A percentile compares a stretch with the other conserved stretches of the same genome.
phyloP scores from a whole-genome alignment of 2,113 vertebrate genomes.

The Sceloporus tristichus region DNA sequence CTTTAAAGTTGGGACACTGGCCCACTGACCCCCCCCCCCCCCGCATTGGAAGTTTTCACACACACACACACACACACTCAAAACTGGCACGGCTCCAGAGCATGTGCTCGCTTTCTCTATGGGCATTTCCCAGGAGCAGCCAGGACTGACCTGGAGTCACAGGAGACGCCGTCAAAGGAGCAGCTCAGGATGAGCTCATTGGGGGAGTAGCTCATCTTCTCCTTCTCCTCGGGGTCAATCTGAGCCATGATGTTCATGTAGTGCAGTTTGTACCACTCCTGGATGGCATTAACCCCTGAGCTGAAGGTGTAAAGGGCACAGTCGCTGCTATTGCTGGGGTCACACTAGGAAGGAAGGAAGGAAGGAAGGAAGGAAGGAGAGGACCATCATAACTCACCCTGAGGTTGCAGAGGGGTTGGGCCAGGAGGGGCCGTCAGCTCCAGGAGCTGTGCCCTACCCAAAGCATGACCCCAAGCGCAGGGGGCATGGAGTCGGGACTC shows the following conservation, averaged over 20 bases:
- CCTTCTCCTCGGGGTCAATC: constrained; percentile 80
- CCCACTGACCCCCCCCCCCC: too few species aligned
- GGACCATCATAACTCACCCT: not conserved
- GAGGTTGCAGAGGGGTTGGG: too few species aligned
- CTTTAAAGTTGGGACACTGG: too few species aligned
- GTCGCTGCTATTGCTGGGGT: constrained; percentile 70
- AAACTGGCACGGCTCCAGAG: too few species aligned
- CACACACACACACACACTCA: too few species aligned
- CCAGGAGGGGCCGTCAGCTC: too few species aligned
- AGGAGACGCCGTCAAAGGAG: constrained; percentile 83
- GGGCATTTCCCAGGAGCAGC: not conserved
- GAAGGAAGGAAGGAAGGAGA: not conserved
- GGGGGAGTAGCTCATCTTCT: constrained; percentile 66
- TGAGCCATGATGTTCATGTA: constrained; percentile 88
- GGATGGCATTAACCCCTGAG: constrained; percentile 83
- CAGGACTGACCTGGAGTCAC: constrained; percentile 80
- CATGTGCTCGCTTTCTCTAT: not conserved
- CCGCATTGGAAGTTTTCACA: too few species aligned
- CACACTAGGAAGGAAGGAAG: constrained; percentile 73
- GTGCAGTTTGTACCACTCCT: constrained; percentile 87
- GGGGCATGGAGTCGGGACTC: too few species aligned
- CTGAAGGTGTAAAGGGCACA: constrained; percentile 84
- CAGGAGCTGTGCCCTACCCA: too few species aligned
- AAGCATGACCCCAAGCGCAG: too few species aligned
- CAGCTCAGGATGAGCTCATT: constrained; percentile 83